These are phyloP conservation scores for Ciconia nigra DNA, from an alignment of 2,797 vertebrate genomes.

Conservation along the genomic window DNA sequence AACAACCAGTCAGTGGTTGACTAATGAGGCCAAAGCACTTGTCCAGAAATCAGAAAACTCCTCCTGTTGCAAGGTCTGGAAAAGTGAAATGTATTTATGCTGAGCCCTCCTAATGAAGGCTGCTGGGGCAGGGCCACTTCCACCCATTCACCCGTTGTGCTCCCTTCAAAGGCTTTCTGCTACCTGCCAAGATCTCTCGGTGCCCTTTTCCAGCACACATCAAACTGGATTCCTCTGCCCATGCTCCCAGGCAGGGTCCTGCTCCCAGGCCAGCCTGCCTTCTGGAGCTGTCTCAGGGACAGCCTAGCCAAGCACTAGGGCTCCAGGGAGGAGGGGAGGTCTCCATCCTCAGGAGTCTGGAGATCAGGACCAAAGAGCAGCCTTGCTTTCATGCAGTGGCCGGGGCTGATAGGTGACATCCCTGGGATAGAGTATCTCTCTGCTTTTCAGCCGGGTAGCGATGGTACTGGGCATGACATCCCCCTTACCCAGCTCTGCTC, in stretches of 20 bases:
- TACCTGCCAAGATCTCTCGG: not conserved
- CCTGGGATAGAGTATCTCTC: not conserved
- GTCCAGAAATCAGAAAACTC: not conserved
- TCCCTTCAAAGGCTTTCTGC: not conserved
- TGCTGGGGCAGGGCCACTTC: not conserved
- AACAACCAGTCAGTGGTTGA: not conserved
- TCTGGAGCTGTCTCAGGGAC: not conserved
- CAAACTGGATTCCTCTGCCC: not conserved
- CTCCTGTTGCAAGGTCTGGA: not conserved
- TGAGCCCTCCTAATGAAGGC: not conserved
- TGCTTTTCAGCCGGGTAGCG: not conserved
- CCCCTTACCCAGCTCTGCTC: not conserved
- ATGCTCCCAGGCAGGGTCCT: not conserved
- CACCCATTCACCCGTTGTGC: not conserved
- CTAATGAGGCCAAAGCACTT: not conserved
- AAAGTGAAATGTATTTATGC: not conserved
- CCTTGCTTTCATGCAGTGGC: too few relatives aligned
- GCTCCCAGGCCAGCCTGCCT: not conserved
- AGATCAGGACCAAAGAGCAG: not conserved
- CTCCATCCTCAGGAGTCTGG: not conserved
- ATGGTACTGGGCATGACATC: fast-evolving
- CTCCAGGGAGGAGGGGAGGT: not conserved
- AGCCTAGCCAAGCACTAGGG: not conserved
- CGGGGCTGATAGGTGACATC: not conserved
- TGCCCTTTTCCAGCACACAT: not conserved